Conservation (phyloP, 2,113 vertebrate species). For the Chascanopsetta lugubris region DNA sequence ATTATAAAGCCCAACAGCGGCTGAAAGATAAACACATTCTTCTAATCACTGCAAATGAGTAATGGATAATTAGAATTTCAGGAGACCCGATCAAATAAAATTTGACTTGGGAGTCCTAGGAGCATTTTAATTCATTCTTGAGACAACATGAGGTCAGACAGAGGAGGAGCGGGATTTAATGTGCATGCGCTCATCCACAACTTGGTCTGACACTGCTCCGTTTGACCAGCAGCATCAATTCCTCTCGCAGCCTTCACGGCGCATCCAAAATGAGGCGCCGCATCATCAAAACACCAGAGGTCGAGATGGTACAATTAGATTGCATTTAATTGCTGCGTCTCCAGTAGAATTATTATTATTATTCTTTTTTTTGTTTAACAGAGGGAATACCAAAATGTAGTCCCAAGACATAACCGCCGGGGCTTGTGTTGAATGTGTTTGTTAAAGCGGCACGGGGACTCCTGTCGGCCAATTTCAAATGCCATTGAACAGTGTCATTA, state of each 20-base stretch:
- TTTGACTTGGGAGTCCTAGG: not conserved
- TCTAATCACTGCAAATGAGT: not conserved
- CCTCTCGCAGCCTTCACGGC: too few species aligned
- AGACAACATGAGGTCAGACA: not conserved
- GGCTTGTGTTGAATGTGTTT: not conserved
- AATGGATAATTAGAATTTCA: not conserved
- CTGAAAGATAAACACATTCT: not conserved
- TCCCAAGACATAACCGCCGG: too few species aligned
- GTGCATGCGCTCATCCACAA: not conserved
- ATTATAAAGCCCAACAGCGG: not conserved
- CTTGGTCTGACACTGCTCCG: not conserved
- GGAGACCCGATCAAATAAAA: not conserved
- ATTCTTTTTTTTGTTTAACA: too few species aligned
- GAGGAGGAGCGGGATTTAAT: not conserved
- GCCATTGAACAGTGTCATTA: slow-evolving; percentile 4
- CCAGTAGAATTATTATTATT: not conserved
- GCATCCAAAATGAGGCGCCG: too few species aligned
- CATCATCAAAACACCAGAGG: too few species aligned
- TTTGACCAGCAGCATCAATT: not conserved
- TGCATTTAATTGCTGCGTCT: not conserved
- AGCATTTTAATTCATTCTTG: not conserved
- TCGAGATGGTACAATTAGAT: not conserved
- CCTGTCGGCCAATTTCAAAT: slow-evolving; percentile 8
- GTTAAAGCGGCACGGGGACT: not conserved
- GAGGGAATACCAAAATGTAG: too few species aligned